phyloP scores from a whole-genome alignment of 2,888 invertebrate genomes.

The Polymixis flavicincta region DNA sequence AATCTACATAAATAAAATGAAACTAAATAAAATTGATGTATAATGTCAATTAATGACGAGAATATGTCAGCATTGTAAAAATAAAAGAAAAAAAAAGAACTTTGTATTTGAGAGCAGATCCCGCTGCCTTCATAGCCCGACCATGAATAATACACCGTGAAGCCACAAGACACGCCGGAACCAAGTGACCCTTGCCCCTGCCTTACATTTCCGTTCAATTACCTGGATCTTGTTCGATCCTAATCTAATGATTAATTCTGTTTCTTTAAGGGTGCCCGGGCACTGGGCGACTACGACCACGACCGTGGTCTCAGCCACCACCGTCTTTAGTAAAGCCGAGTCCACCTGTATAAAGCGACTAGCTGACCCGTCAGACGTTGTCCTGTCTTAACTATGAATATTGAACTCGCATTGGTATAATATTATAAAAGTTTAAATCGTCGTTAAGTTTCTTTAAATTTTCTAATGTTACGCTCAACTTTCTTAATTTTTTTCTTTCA shows the following conservation, averaged over 20 bases:
- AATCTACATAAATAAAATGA: too few relatives aligned
- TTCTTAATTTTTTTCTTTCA: too few relatives aligned
- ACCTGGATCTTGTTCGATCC: slow-evolving; percentile 69
- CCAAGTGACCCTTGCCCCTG: slow-evolving; percentile 67
- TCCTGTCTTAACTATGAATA: too few relatives aligned
- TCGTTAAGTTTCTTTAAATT: too few relatives aligned
- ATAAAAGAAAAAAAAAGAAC: too few relatives aligned
- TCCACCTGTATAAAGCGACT: not conserved
- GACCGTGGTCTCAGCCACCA: not conserved
- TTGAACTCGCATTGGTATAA: too few relatives aligned
- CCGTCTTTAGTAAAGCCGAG: not conserved
- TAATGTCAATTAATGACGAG: too few relatives aligned
- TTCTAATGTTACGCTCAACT: too few relatives aligned
- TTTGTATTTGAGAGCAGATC: too few relatives aligned
- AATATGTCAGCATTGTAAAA: too few relatives aligned
- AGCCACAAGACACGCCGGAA: slow-evolving; percentile 61
- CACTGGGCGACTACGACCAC: not conserved
- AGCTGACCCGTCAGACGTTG: not conserved
- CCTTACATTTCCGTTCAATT: slow-evolving; percentile 71
- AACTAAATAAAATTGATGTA: too few relatives aligned
- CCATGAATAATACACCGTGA: slow-evolving; percentile 53
- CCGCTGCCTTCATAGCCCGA: slow-evolving; percentile 46
- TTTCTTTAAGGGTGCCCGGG: slow-evolving; percentile 47
- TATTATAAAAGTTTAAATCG: too few relatives aligned
- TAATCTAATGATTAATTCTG: slow-evolving; percentile 68